Evolutionary conservation across 2,113 vertebrate species (phyloP).

Genomic region (Orycteropus afer): DNA sequence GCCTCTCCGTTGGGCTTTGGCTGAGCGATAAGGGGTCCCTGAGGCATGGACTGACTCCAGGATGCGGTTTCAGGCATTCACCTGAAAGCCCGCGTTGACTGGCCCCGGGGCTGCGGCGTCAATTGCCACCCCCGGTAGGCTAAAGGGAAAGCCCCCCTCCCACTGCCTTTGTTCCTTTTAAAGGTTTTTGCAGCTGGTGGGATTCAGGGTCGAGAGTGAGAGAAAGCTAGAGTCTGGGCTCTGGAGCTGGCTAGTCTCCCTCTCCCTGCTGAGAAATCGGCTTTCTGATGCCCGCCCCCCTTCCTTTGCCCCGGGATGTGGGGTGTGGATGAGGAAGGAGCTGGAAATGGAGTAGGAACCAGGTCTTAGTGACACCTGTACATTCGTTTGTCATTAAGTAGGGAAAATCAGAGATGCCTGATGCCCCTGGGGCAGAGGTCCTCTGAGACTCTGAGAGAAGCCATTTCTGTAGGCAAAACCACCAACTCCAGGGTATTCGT

Average conservation of each 20-base stretch:
- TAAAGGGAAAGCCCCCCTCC: slow-evolving; percentile 18
- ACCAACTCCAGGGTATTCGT: neutral
- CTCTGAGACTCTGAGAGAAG: slow-evolving; percentile 26
- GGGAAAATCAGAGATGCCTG: neutral
- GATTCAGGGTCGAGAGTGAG: neutral
- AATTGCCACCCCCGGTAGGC: neutral
- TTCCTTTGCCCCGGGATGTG: neutral
- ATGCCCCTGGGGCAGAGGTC: slow-evolving; percentile 6
- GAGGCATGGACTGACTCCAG: neutral
- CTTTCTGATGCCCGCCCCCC: neutral
- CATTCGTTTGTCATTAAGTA: slow-evolving; percentile 44
- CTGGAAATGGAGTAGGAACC: neutral
- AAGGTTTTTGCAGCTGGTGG: slow-evolving; percentile 63
- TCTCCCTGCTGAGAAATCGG: neutral
- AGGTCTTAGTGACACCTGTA: slow-evolving; percentile 62
- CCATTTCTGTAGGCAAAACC: slow-evolving; percentile 56
- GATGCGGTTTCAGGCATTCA: slow-evolving; percentile 23
- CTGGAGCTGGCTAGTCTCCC: neutral
- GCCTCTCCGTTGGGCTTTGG: neutral
- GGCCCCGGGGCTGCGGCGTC: neutral
- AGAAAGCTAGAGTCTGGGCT: slow-evolving; percentile 2
- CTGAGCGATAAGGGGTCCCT: neutral
- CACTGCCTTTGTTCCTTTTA: slow-evolving; percentile 76
- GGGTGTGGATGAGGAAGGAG: neutral
- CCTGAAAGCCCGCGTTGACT: slow-evolving; percentile 47